Evolutionary conservation across 2,113 vertebrate species (phyloP).

Genomic region (Rhabdornis inornatus): DNA sequence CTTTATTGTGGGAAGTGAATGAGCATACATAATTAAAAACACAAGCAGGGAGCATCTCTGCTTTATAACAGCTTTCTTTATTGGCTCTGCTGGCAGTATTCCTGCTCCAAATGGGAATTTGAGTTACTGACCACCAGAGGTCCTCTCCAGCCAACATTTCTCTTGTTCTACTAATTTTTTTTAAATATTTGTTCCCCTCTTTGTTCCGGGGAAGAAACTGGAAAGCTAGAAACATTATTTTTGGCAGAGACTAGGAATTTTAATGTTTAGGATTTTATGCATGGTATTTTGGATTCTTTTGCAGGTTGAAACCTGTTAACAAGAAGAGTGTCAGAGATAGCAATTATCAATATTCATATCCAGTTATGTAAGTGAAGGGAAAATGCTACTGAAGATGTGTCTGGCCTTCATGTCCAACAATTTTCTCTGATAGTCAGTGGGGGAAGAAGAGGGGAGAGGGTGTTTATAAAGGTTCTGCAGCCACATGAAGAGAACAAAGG

Average conservation of each 20-base stretch:
- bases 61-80: neutral
- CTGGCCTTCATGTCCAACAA: neutral
- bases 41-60: neutral
- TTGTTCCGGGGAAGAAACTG: neutral
- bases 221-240: neutral
- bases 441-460: neutral
- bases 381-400: neutral
- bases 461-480: neutral
- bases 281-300: neutral
- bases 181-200: neutral
- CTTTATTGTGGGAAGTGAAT: neutral
- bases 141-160: neutral
- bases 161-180: neutral
- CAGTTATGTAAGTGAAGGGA: neutral
- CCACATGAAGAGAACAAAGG: neutral
- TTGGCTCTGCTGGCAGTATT: neutral
- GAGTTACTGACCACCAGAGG: slow-evolving; percentile 42
- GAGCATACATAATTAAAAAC: neutral
- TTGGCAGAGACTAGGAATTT: neutral
- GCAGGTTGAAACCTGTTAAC: neutral
- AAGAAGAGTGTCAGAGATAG: neutral
- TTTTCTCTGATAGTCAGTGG: neutral
- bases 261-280: neutral
- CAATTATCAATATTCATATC: neutral
- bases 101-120: neutral